These are phyloP conservation scores for Buteo buteo DNA, from an alignment of 2,113 vertebrate genomes.

Conservation along the genomic window DNA sequence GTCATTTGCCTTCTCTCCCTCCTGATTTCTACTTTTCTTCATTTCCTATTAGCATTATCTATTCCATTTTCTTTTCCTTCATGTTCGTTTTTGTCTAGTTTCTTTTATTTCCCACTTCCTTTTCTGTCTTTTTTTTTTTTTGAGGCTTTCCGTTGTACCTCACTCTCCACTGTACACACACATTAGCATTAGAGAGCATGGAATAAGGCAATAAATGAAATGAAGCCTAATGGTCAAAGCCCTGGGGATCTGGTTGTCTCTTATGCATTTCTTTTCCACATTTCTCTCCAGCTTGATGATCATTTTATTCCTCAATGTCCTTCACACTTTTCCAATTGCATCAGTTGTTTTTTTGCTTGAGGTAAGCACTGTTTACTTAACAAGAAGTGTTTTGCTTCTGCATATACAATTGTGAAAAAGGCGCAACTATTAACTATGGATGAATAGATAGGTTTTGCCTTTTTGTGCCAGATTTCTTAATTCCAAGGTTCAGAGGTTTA, in stretches of 20 bases:
- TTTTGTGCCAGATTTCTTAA: constrained; percentile 59
- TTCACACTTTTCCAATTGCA: background rate
- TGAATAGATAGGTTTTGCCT: background rate
- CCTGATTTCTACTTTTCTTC: background rate
- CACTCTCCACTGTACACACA: background rate
- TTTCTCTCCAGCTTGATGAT: background rate
- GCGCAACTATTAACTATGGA: background rate
- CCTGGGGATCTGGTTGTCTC: background rate
- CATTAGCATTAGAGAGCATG: background rate
- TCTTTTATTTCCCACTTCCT: background rate
- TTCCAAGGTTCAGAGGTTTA: constrained; percentile 66
- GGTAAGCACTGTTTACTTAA: background rate
- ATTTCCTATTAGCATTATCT: background rate
- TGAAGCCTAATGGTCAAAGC: background rate
- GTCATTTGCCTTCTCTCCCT: background rate
- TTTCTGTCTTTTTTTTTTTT: background rate
- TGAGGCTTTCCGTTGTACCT: background rate
- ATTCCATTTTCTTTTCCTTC: background rate
- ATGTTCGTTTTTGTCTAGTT: background rate
- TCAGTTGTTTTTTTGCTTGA: background rate
- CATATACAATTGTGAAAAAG: background rate
- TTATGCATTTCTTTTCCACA: background rate
- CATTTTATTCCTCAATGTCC: background rate
- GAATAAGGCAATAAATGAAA: background rate
- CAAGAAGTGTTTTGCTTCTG: background rate